Conservation (phyloP, 1,140 invertebrate genomes). For the Sogatella furcifera region DNA sequence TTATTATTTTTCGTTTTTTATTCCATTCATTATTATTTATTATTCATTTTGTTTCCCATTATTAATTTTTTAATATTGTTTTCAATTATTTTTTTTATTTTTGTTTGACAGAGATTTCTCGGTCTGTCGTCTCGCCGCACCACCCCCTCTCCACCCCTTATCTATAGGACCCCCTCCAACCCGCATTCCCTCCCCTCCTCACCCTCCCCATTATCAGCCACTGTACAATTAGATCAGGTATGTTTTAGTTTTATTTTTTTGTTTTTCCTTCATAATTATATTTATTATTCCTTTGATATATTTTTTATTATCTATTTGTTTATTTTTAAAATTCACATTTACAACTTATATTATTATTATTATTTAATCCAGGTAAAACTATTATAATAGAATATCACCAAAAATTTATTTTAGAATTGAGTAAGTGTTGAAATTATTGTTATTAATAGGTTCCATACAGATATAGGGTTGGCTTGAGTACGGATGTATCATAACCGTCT, state of each 20-base stretch:
- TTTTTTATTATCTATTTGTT: too few species aligned
- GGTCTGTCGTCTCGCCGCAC: constrained; percentile 1
- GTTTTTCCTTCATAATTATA: neutral
- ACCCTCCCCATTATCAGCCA: constrained; percentile 18
- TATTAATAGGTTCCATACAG: too few species aligned
- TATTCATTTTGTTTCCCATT: constrained; percentile 17
- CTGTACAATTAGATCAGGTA: constrained; percentile 20
- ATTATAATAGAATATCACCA: too few species aligned
- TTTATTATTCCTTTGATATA: too few species aligned
- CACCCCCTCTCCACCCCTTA: constrained; percentile 7
- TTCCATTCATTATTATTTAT: constrained; percentile 6
- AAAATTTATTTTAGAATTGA: too few species aligned
- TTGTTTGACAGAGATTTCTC: constrained; percentile 5
- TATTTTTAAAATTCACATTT: too few species aligned
- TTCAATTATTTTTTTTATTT: neutral
- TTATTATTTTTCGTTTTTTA: constrained; percentile 4
- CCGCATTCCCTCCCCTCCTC: constrained; percentile 21
- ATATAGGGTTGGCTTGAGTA: too few species aligned
- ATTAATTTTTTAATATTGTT: too few species aligned
- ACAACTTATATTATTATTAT: too few species aligned
- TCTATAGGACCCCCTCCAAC: neutral
- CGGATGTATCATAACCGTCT: too few species aligned
- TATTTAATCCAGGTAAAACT: too few species aligned
- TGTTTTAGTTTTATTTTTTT: constrained; percentile 7
- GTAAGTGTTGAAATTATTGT: too few species aligned